Evolutionary conservation across 2,888 invertebrate species (phyloP).

Genomic region (Microchrysa polita): DNA sequence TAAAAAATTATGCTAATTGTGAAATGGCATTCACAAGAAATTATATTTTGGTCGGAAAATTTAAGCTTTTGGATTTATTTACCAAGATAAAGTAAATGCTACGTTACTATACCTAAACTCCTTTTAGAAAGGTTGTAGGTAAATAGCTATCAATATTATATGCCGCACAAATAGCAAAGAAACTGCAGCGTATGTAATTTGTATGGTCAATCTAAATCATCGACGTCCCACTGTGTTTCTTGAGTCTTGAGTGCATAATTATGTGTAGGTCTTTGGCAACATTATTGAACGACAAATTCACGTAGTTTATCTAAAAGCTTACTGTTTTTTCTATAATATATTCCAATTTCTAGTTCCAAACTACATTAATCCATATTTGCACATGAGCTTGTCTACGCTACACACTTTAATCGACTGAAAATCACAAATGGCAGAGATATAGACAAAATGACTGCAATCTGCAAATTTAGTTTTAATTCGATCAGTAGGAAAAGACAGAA

Average conservation of each 20-base stretch:
- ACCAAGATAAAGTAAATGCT: no score
- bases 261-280: no score
- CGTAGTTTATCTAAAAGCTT: neutral
- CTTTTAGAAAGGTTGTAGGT: no score
- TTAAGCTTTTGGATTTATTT: no score
- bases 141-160: neutral
- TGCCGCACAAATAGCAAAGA: slow-evolving; percentile 1
- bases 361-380: slow-evolving; percentile 5
- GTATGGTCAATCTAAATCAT: slow-evolving; percentile 41
- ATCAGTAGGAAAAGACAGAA: no score
- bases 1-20: no score
- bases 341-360: neutral
- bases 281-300: no score
- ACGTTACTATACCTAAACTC: no score
- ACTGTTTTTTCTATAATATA: neutral
- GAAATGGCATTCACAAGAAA: no score
- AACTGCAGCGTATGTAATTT: slow-evolving; percentile 24
- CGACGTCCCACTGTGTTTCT: neutral
- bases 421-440: neutral
- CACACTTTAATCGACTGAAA: neutral
- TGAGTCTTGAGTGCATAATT: no score
- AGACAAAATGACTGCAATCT: neutral
- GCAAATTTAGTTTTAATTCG: no score
- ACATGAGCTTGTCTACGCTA: slow-evolving; percentile 11
- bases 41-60: no score